Percentiles rank a stretch among this genome's conserved stretches.
phyloP scores from a whole-genome alignment of 2,113 vertebrate species.

The Archilochus colubris region DNA sequence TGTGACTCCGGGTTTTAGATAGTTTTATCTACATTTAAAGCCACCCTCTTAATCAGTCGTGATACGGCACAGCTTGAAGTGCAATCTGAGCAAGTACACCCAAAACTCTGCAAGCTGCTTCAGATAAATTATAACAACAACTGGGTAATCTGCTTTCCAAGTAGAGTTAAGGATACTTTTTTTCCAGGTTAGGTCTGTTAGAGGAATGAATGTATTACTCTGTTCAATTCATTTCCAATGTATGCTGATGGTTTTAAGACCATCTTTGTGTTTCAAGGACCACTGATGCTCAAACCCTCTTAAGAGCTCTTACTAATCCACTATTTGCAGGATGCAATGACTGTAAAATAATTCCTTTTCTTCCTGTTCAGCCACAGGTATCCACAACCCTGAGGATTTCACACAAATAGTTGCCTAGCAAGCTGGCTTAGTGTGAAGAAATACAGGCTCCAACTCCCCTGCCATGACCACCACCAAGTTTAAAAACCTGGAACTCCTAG shows the following conservation, averaged over 20 bases:
- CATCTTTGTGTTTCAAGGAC: background rate
- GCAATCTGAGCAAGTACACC: background rate
- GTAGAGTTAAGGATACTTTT: background rate
- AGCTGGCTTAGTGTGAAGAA: background rate
- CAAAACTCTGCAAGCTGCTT: background rate
- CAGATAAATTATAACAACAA: background rate
- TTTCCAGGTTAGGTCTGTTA: background rate
- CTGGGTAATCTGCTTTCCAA: constrained; percentile 1
- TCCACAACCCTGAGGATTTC: background rate
- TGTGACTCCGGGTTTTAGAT: background rate
- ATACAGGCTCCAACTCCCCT: background rate
- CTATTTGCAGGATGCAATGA: background rate
- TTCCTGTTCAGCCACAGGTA: background rate
- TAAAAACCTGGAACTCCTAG: background rate
- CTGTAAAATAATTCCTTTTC: background rate
- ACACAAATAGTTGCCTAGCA: background rate
- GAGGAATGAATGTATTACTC: background rate
- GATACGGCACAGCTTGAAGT: background rate
- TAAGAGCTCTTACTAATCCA: background rate
- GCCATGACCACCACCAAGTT: background rate
- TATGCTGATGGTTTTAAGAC: background rate
- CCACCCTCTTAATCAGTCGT: background rate
- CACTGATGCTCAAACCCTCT: background rate
- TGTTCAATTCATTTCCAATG: background rate
- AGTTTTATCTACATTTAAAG: background rate